Percentiles rank a stretch among this genome's conserved stretches.
Evolutionary conservation across 2,888 invertebrate species (phyloP).

Genomic region (Rhingia campestris): DNA sequence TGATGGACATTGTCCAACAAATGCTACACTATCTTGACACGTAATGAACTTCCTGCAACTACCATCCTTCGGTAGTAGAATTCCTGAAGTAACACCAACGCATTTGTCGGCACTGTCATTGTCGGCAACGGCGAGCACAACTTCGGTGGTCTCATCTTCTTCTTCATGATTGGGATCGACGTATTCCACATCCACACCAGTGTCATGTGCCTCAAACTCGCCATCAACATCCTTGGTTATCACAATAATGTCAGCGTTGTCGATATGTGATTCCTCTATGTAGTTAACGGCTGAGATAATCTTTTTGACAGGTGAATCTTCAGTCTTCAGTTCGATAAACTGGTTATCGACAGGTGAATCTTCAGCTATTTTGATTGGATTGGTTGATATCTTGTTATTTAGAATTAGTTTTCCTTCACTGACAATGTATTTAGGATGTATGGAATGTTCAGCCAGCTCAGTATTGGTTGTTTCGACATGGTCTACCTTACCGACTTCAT

Average conservation of each 20-base stretch:
- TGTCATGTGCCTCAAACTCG: neutral
- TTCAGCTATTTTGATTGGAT: slow-evolving; percentile 26
- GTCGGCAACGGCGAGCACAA: slow-evolving; percentile 21
- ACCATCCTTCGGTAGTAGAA: slow-evolving; percentile 1
- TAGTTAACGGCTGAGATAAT: neutral
- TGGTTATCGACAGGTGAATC: neutral
- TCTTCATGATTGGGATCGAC: too few relatives aligned
- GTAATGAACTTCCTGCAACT: slow-evolving; percentile 36
- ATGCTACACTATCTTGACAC: slow-evolving; percentile 25
- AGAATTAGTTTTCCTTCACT: slow-evolving; percentile 11
- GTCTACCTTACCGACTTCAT: too few relatives aligned
- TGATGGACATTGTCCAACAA: slow-evolving; percentile 26
- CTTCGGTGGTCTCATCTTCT: slow-evolving; percentile 10
- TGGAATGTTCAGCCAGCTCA: neutral
- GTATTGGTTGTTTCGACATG: too few relatives aligned
- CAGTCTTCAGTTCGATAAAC: neutral
- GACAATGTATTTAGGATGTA: neutral
- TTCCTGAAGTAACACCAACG: slow-evolving; percentile 8
- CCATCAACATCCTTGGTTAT: neutral
- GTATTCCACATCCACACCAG: neutral
- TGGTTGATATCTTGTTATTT: neutral
- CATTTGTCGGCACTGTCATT: slow-evolving; percentile 5
- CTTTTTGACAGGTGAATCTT: neutral
- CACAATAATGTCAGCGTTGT: neutral
- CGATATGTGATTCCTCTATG: neutral